Base-by-base conservation (phyloP, 30 jellyfish, hydroid and myxozoan genomes). In the Cassiopea xamachana region DNA sequence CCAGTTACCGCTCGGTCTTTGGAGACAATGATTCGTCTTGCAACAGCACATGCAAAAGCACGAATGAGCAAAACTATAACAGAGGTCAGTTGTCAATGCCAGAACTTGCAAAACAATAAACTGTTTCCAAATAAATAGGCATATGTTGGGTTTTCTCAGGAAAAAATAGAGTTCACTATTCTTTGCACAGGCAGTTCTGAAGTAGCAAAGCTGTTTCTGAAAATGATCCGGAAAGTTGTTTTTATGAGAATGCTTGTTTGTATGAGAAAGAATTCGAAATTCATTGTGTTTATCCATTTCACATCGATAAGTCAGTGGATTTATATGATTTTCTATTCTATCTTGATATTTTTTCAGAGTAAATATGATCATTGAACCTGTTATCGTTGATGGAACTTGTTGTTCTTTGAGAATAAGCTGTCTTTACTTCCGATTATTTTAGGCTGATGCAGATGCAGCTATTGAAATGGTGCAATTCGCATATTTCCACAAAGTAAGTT, bases 41-140 rank as follows among this genome's bases (percentile, higher is more conserved):
- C 99, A 14, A 97, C 99, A 61, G 99, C 99, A 1, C 99, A 97
- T 49, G 99, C 99, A 46, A 97, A 97, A 82, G 92, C 98, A 46
- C 73, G 99, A 83, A 91, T 97, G 98, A 97, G 99, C 89, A 97
- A 93, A 69, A 90, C 92, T 43, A 79, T 97, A 16, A 98, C 98
- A 0, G 96, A 86, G 93, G 99, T 96, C 51, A 59, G 58, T 39
- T 82, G 17, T 74, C 69, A n/a, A 48, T 77, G 15, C 13, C 69
- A 10, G 10, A 55, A 55, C 7, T 6, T 64, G 1, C n/a, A 15
- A 13, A 4, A 18, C 1, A 45, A 7, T 45, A 60, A 76, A 76
- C 27, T 69, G n/a, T 6, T 17, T 69, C 16, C 46, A 18, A 69
- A 18, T 0, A 0, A 27, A 27, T 27, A 27, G 39, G 39, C 39